Evolutionary conservation across 2,888 invertebrate genomes (phyloP).

Genomic region (Agrilus cyanescens): DNA sequence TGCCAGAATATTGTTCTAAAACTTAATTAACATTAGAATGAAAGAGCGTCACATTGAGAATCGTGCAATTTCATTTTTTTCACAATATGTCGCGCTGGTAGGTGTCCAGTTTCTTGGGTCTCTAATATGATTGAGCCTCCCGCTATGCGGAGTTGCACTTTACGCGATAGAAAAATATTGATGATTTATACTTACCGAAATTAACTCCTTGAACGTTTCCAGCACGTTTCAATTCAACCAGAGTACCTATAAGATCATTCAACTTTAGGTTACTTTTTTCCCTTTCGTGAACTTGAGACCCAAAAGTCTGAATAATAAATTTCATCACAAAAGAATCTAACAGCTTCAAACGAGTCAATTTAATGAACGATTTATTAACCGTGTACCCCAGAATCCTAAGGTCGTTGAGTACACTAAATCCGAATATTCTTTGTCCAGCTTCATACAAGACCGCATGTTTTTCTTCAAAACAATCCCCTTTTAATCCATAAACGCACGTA

Average conservation of each 20-base stretch:
- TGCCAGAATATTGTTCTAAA: no score
- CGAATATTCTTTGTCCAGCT: slow-evolving; percentile 29
- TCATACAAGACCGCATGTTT: slow-evolving; percentile 30
- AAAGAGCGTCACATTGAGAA: no score
- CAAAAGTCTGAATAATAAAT: slow-evolving; percentile 27
- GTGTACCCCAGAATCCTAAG: slow-evolving; percentile 26
- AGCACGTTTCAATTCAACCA: slow-evolving; percentile 26
- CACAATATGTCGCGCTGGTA: no score
- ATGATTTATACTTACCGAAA: slow-evolving; percentile 14
- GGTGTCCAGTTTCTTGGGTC: no score
- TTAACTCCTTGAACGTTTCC: slow-evolving; percentile 13
- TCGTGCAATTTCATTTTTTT: no score
- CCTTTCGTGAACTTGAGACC: slow-evolving; percentile 25
- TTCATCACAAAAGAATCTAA: slow-evolving; percentile 24
- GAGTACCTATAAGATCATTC: slow-evolving; percentile 36
- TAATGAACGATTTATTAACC: slow-evolving; percentile 27
- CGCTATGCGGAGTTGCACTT: no score
- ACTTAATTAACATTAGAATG: no score
- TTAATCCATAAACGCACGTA: slow-evolving; percentile 36
- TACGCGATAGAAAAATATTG: no score
- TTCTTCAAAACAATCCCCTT: slow-evolving; percentile 30
- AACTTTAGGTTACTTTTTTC: slow-evolving; percentile 23
- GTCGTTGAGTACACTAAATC: slow-evolving; percentile 22
- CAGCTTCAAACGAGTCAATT: slow-evolving; percentile 26
- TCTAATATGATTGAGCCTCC: no score